phyloP scores from a whole-genome alignment of 2,113 vertebrate genomes.

The Rousettus leschenaultii region DNA sequence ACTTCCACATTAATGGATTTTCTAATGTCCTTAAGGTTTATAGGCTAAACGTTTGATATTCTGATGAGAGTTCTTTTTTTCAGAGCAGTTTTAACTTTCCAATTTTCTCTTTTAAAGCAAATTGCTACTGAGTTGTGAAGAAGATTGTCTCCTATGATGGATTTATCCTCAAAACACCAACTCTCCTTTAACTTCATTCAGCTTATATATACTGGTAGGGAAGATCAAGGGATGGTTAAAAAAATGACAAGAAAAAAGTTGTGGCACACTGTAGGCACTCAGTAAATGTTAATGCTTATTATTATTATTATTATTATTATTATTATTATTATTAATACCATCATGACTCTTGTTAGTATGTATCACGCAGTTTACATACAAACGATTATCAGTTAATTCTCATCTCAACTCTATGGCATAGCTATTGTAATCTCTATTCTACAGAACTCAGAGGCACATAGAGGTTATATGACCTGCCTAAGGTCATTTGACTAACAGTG shows the following conservation, averaged over 20 bases:
- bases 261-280: not conserved
- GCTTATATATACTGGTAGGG: not conserved
- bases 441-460: not conserved
- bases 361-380: not conserved
- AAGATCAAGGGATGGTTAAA: not conserved
- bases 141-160: not conserved
- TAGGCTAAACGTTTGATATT: not conserved
- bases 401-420: not conserved
- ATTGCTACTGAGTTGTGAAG: not conserved
- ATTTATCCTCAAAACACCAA: not conserved
- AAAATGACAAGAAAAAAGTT: not conserved
- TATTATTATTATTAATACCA: not conserved
- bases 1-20: not conserved
- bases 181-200: not conserved
- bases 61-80: not conserved
- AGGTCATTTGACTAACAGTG: not conserved
- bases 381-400: not conserved
- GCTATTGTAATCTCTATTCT: not conserved
- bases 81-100: not conserved
- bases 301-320: not conserved
- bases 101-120: not conserved
- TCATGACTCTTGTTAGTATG: not conserved
- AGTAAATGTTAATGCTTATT: not conserved
- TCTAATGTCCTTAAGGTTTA: not conserved
- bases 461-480: not conserved